Evolutionary conservation across 2,113 vertebrate genomes (phyloP), one percentile per base, ranked within the genome.

Genomic region (Hemiprocne comata): DNA sequence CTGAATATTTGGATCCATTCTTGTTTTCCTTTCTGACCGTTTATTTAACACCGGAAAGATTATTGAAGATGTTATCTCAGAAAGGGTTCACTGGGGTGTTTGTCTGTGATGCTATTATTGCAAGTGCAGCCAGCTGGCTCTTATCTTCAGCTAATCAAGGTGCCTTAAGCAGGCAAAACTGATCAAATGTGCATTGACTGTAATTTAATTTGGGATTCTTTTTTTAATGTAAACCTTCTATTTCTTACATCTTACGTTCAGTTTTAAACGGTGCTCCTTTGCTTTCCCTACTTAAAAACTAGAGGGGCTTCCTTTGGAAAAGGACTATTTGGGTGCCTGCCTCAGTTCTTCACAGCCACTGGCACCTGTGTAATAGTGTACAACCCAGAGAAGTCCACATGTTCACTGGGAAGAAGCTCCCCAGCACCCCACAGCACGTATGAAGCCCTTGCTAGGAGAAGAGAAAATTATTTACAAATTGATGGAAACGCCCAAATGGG

Each of bases 41-140:
- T 90, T 75, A 90, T 81, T 90, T 94, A 77, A 81, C 78, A 74
- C 66, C 12, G 55, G 89, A 95, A 87, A 90, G 94, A 75, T 84
- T 89, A 81, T 58, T 73, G 62, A 74, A 85, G 94, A 91, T 89
- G 46, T 92, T 83, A 82, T 88, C 94, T 76, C 86, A 91, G 53
- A 48, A 64, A 93, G 67, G 74, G 91, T 85, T 96, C 95, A 92
- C 89, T 34, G 85, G 82, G 87, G 60, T 51, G 5, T 36, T 69
- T 93, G 91, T 26, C 81, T 92, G 89, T 67, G 34, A 19, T 11
- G 40, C 64, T 54, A 9, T 96, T 90, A 83, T 94, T 94, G 54
- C 80, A 91, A 93, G 89, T 46, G 11, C 51, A 36, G 65, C 73
- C 2, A 5, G 84, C 67, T 77, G 55, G 29, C 64, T 92, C 86